A percentile compares a stretch with the other conserved stretches of the same genome.
phyloP scores from a whole-genome alignment of 2,113 vertebrate genomes.

The Shinisaurus crocodilurus region DNA sequence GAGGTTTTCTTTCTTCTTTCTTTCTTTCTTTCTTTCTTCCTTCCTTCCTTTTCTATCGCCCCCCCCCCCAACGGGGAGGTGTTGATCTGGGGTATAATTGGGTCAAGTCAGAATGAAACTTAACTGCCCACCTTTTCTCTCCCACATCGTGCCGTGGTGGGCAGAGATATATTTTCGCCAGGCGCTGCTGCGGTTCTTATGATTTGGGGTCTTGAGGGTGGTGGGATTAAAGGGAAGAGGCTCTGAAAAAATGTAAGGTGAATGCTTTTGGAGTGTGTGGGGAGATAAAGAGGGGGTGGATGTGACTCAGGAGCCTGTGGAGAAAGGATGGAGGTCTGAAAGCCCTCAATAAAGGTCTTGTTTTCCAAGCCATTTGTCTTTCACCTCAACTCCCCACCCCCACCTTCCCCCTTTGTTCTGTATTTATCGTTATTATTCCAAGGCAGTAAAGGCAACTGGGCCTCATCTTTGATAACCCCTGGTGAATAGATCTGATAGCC shows the following conservation, averaged over 20 bases:
- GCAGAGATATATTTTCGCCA: neutral
- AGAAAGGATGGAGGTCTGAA: neutral
- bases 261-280: neutral
- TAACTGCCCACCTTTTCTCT: neutral
- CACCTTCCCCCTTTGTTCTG: constrained; percentile 7
- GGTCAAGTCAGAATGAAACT: constrained; percentile 7
- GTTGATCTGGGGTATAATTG: neutral
- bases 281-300: neutral
- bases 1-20: neutral
- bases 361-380: neutral
- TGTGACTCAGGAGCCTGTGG: neutral
- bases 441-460: neutral
- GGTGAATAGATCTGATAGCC: neutral
- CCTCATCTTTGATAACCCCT: neutral
- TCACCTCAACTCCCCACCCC: neutral
- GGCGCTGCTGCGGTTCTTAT: neutral
- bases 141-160: neutral
- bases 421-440: neutral
- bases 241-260: neutral
- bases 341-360: neutral
- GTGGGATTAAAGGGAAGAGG: neutral
- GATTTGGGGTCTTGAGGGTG: neutral
- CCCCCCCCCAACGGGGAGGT: neutral
- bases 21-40: too few species aligned
- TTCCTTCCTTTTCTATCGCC: neutral